These are phyloP conservation scores for Acanthosepion lycidas DNA, from an alignment of 2,888 invertebrate species.

Conservation along the genomic window DNA sequence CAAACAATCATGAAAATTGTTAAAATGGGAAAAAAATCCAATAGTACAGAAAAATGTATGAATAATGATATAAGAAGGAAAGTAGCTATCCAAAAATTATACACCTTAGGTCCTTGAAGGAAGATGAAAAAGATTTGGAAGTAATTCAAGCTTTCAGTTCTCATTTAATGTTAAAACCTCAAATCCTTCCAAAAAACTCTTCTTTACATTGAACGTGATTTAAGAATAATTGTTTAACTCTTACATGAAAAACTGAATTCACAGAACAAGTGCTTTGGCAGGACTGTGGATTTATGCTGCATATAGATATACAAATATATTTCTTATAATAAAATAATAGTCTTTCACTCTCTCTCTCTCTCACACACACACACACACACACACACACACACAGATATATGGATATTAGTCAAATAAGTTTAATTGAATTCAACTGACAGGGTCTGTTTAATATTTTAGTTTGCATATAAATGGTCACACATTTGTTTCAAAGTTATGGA, in stretches of 20 bases:
- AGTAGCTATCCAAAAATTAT: not conserved
- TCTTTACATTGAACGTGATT: conserved; percentile 11
- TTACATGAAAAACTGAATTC: not conserved
- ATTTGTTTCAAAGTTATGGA: no score
- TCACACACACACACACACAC: no score
- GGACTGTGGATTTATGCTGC: not conserved
- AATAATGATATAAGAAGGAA: not conserved
- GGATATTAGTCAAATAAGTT: no score
- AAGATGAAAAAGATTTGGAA: not conserved
- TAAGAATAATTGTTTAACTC: not conserved
- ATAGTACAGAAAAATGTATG: not conserved
- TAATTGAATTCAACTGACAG: no score
- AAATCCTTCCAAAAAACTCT: not conserved
- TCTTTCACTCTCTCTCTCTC: no score
- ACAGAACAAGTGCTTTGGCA: not conserved
- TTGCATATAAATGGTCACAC: no score
- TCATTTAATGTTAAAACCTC: not conserved
- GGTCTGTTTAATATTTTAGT: no score
- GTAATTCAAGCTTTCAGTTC: not conserved
- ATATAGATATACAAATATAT: not conserved
- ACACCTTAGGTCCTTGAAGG: not conserved
- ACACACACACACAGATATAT: no score
- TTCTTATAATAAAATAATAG: no score
- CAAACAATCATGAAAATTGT: not conserved
- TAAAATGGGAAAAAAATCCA: not conserved